Evolutionary conservation across 2,113 vertebrate species (phyloP), one percentile per base, ranked within the genome.

Genomic region (Mionectes macconnelli): DNA sequence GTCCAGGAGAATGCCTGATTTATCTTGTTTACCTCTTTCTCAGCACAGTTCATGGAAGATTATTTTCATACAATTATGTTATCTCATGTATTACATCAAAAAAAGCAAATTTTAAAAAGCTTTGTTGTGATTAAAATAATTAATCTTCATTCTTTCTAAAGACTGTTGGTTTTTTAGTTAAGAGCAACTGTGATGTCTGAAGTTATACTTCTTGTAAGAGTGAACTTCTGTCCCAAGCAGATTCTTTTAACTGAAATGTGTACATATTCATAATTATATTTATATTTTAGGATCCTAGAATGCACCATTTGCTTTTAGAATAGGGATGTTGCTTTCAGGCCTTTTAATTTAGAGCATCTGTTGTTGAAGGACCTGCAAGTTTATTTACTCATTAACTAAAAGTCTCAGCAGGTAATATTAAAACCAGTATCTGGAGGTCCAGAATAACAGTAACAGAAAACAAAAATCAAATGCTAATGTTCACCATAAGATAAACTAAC

Each of bases 401-500:
- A 87, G 75, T 81, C 72, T 75, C 49, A 64, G 44, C 11, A 68
- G 62, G 64, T 96, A 87, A 37, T 64, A 52, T 47, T 82, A 64
- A 72, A 75, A 87, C 0, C 31, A 67, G 19, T 52, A 70, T 17
- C n/a, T 72, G 33, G 7, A 24, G 64, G 31, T 42, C 50, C 35
- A 81, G 40, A 84, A 75, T 9, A 89, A 35, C 17, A 53, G 39
- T 17, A 70, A 70, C 3, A 55, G 72, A 84, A 84, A 94, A 75
- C 69, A 92, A 91, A 96, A 90, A 76, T n/a, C n/a, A 87, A 78
- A 81, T 53, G 18, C 56, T 87, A 67, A 87, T 67, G 31, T 78
- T 81, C 86, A 68, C 33, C 31, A 42, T 88, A 78, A 93, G 76
- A 95, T 60, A 93, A 94, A 94, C 79, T 88, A 82, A 84, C 80